Percentiles rank a stretch among this genome's conserved stretches.
phyloP scores from a whole-genome alignment of 2,797 vertebrate genomes.

The Antennarius maculatus region DNA sequence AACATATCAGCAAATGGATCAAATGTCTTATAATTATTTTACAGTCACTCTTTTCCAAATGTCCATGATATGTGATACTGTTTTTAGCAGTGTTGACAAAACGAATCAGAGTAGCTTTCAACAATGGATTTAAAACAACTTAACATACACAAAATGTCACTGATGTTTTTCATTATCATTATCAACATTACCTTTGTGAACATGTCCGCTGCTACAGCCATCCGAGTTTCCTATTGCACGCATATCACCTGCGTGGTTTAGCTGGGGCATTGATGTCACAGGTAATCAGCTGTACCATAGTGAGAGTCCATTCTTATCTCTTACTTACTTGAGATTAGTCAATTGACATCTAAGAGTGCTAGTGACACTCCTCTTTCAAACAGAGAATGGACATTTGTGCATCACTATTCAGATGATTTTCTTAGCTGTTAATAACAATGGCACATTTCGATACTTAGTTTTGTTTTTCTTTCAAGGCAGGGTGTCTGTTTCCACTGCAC shows the following conservation, averaged over 20 bases:
- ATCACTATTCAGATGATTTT: slow-evolving; percentile 22
- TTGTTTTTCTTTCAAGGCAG: slow-evolving; percentile 9
- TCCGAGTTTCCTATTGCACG: slow-evolving; percentile 9
- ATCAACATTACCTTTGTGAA: slow-evolving; percentile 5
- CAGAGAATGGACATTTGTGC: not conserved
- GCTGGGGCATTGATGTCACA: not conserved
- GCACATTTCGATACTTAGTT: slow-evolving; percentile 4
- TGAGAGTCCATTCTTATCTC: not conserved
- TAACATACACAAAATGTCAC: slow-evolving; percentile 13
- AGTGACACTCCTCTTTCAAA: slow-evolving; percentile 10
- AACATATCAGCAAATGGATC: slow-evolving; percentile 46
- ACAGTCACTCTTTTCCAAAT: slow-evolving; percentile 43
- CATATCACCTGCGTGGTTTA: slow-evolving; percentile 3
- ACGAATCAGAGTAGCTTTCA: slow-evolving; percentile 31
- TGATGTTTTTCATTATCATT: slow-evolving; percentile 24
- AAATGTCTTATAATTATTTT: slow-evolving; percentile 45
- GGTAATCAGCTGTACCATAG: slow-evolving; percentile 11
- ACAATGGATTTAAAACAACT: slow-evolving; percentile 33
- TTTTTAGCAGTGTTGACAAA: slow-evolving; percentile 39
- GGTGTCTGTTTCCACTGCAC: slow-evolving; percentile 13
- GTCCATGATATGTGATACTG: slow-evolving; percentile 30
- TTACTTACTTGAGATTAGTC: not conserved
- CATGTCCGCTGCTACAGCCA: not conserved
- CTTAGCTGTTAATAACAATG: slow-evolving; percentile 8
- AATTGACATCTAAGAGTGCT: not conserved